A percentile compares a stretch with the other conserved stretches of the same genome.
These are phyloP conservation scores for Physocephala rufipes DNA, from an alignment of 2,888 invertebrate genomes.

Conservation along the genomic window DNA sequence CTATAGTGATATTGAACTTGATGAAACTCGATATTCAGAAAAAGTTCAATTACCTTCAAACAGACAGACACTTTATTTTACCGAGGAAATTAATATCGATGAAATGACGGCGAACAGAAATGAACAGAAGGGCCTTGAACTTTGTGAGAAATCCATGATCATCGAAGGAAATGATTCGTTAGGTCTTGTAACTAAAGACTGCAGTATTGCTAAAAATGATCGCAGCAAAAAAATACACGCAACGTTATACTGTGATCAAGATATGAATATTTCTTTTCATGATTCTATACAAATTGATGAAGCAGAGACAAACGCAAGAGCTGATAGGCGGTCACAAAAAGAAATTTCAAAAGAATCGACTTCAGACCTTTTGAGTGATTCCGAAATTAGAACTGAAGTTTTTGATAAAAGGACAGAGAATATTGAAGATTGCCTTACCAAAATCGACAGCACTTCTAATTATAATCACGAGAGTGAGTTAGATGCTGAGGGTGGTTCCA, in stretches of 20 bases:
- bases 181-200: background rate
- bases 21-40: slow-evolving; percentile 53
- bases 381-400: no score
- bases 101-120: background rate
- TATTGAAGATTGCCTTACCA: no score
- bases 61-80: slow-evolving; percentile 20
- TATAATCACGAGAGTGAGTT: no score
- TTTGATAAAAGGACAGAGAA: no score
- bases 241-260: background rate
- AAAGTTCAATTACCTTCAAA: slow-evolving; percentile 49
- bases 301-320: background rate
- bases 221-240: background rate
- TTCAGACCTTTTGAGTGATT: no score
- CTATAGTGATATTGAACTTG: slow-evolving; percentile 52
- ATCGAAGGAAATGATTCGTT: background rate
- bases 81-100: slow-evolving; percentile 21
- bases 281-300: background rate
- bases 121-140: slow-evolving; percentile 3
- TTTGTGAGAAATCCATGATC: no score
- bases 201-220: background rate
- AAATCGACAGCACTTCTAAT: no score
- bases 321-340: no score
- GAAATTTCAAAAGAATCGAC: no score
- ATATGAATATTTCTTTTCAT: no score
- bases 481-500: no score